Percentiles rank a stretch among this genome's conserved stretches.
phyloP scores from a whole-genome alignment of 1,140 invertebrate species.

The Heliconius congener region DNA sequence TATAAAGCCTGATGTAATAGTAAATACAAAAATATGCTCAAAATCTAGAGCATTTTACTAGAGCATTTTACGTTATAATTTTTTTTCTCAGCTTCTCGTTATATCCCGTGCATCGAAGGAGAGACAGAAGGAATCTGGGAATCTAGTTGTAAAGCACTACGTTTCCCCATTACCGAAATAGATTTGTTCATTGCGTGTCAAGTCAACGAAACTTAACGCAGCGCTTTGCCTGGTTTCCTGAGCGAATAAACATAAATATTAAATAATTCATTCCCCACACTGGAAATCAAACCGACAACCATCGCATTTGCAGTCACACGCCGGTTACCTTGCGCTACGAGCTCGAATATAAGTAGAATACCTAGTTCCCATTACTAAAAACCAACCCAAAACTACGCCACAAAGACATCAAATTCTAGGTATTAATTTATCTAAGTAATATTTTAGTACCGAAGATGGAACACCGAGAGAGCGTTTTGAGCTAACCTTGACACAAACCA shows the following conservation, averaged over 20 bases:
- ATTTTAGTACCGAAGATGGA: constrained; percentile 5
- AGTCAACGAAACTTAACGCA: no score
- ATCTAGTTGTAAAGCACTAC: no score
- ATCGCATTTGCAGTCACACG: no score
- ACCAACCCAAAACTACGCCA: not conserved
- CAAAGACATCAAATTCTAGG: not conserved
- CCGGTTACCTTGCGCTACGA: no score
- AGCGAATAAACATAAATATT: no score
- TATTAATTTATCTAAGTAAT: constrained; percentile 8
- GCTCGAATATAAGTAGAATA: not conserved
- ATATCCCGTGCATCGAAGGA: no score
- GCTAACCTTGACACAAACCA: constrained; percentile 26
- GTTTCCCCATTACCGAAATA: no score
- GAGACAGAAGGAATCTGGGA: no score
- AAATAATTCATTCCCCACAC: no score
- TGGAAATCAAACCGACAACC: no score
- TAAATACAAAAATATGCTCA: not conserved
- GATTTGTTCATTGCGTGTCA: no score
- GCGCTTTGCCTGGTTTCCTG: no score
- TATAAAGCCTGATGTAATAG: constrained; percentile 3
- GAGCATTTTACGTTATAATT: not conserved
- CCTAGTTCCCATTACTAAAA: not conserved
- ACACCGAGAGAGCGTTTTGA: constrained; percentile 25
- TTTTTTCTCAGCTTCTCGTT: not conserved
- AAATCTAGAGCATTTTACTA: not conserved